phyloP scores from a whole-genome alignment of 2,797 vertebrate species.

The Pantherophis vulpinus region DNA sequence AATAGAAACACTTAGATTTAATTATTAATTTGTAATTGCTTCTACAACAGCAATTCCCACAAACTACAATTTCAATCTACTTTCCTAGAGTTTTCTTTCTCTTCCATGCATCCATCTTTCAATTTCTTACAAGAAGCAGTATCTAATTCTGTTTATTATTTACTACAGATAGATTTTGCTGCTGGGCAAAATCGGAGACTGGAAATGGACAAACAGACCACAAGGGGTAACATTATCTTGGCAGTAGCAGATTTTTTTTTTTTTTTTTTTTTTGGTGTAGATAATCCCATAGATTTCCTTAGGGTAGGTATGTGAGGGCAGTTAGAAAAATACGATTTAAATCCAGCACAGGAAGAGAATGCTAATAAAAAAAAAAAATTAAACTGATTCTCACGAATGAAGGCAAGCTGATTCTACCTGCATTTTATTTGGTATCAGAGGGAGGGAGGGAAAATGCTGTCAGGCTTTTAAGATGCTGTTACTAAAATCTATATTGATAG shows the following conservation, averaged over 20 bases:
- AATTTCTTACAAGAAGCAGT: not conserved
- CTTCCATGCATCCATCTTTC: not conserved
- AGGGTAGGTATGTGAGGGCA: not conserved
- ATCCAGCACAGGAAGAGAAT: not conserved
- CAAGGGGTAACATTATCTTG: not conserved
- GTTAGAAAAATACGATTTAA: not conserved
- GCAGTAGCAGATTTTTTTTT: not conserved
- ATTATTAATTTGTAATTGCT: not conserved
- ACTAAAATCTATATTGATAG: not conserved
- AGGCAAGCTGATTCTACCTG: not conserved
- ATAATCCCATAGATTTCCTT: not conserved
- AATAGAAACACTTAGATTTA: not conserved
- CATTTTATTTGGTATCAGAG: not conserved
- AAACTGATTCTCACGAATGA: not conserved
- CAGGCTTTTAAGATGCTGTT: not conserved
- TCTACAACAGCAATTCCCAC: not conserved
- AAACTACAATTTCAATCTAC: not conserved
- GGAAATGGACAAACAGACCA: not conserved
- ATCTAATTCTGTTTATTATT: not conserved
- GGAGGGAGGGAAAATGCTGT: not conserved
- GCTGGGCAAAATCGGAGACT: not conserved
- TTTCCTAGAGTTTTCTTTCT: not conserved
- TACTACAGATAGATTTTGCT: not conserved
- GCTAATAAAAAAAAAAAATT: not conserved
- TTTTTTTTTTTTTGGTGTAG: not conserved